phyloP scores from a whole-genome alignment of 2,888 invertebrate species.

The Platyscelio sp. region DNA sequence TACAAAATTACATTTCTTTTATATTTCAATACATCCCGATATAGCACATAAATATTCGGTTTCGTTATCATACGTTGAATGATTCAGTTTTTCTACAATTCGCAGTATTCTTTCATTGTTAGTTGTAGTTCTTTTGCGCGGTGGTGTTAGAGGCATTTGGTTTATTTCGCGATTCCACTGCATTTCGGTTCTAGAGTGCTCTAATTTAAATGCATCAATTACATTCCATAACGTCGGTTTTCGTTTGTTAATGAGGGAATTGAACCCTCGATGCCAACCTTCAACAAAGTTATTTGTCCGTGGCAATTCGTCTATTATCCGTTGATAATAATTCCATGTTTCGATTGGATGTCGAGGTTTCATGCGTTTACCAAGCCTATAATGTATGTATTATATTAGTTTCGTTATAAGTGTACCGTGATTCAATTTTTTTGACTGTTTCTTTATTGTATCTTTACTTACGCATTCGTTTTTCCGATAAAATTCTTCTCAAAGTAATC shows the following conservation, averaged over 20 bases:
- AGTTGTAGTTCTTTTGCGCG: not conserved
- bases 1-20: too few relatives aligned
- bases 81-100: not conserved
- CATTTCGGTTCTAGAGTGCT: not conserved
- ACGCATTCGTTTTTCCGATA: too few relatives aligned
- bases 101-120: not conserved
- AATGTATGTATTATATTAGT: not conserved
- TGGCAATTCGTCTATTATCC: not conserved
- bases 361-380: not conserved
- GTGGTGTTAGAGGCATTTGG: not conserved
- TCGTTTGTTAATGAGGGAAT: not conserved
- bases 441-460: too few relatives aligned
- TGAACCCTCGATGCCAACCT: constrained; percentile 12
- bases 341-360: not conserved
- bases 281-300: not conserved
- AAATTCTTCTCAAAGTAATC: too few relatives aligned
- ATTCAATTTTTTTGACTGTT: too few relatives aligned
- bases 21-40: too few relatives aligned
- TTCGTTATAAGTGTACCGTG: too few relatives aligned
- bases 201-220: not conserved
- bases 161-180: not conserved
- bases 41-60: not conserved
- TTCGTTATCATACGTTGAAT: not conserved
- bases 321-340: not conserved
- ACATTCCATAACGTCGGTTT: not conserved